phyloP scores from a whole-genome alignment of 1,140 invertebrate genomes.

The Octopus bimaculoides region DNA sequence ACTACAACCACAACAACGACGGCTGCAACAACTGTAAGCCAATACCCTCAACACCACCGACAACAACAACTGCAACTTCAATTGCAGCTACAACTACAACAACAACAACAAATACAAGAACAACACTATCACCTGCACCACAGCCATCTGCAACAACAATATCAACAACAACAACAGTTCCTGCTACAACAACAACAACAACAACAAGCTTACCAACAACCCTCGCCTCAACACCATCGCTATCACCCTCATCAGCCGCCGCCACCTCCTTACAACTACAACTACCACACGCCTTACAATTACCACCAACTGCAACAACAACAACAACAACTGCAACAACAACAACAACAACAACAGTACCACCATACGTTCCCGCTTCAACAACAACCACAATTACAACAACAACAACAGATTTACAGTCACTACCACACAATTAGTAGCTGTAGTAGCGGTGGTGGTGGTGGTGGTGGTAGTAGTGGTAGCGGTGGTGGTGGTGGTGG shows the following conservation, averaged over 20 bases:
- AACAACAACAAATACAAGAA: constrained; percentile 13
- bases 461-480: too few species aligned
- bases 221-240: background rate
- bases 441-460: background rate
- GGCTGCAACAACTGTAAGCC: constrained; percentile 25
- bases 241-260: background rate
- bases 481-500: too few species aligned
- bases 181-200: constrained; percentile 22
- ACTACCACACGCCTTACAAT: constrained; percentile 4
- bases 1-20: constrained; percentile 14
- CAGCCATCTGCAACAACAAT: constrained; percentile 23
- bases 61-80: constrained; percentile 12
- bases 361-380: constrained; percentile 31
- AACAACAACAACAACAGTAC: constrained; percentile 28
- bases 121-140: constrained; percentile 16
- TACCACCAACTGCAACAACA: constrained; percentile 19
- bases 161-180: constrained; percentile 35
- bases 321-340: constrained; percentile 15
- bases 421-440: background rate
- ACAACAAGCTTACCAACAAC: constrained; percentile 20
- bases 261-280: background rate
- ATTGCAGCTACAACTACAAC: background rate
- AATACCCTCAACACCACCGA: constrained; percentile 34
- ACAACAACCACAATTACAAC: constrained; percentile 11
- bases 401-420: constrained; percentile 1